Evolutionary conservation across 92 coral and sea anemone species (phyloP), one percentile per base, ranked within the genome.

Genomic region (Blastomussa wellsi): DNA sequence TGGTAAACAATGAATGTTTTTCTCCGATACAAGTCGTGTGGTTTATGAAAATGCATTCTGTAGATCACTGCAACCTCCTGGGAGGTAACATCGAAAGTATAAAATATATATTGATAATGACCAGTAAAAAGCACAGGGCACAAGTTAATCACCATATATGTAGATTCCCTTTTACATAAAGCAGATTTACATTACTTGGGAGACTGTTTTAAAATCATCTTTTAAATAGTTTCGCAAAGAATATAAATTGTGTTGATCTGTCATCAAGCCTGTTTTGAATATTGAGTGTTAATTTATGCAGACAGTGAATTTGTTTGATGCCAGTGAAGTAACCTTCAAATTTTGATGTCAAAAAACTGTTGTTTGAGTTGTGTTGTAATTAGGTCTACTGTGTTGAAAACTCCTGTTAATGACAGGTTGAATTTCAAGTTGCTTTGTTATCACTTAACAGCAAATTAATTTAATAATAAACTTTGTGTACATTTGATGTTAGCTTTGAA

Each of bases 341-440:
- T n/a, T n/a, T n/a, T n/a, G 37, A 12, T 62, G 35, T 44, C 57
- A 41, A 71, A 41, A 71, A 32, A 82, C 41, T 70, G 75, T 36
- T 70, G n/a, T 70, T 36, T 70, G 75, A 70, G 28, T 70, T 70
- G 75, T 37, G 38, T 17, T 37, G 75, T 38, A 70, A 70, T 35
- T 70, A 70, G 24, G 7, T 36, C 44, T 70, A 29, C 37, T 16
- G n/a, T 19, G 41, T 68, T 68, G 28, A 35, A 37, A 70, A 17
- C 28, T 70, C 52, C 77, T 81, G 77, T 35, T 38, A 53, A 0
- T 70, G 78, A 72, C 78, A 47, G 51, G 2, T 52, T 71, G 29
- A 35, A n/a, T 72, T 53, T 35, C 48, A 26, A 71, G 69, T 51
- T 70, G 62, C 74, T 38, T 47, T 55, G 36, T 72, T 17, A 33